Percentiles rank a stretch among this genome's conserved stretches.
These are phyloP conservation scores for Mus spicilegus DNA, from an alignment of 2,113 vertebrate genomes.

Conservation along the genomic window DNA sequence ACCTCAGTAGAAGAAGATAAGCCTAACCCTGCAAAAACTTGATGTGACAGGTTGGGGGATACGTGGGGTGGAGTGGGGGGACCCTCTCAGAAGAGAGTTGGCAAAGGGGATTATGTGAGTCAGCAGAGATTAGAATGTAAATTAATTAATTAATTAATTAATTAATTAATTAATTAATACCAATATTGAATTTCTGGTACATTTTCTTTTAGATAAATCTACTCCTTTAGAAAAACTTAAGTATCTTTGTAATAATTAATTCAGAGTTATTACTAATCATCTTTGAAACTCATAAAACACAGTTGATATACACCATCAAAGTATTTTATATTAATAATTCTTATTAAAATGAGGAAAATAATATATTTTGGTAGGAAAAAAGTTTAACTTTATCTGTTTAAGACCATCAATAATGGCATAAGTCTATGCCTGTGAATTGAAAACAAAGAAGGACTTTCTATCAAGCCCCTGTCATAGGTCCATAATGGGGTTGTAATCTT, in stretches of 20 bases:
- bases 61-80: no score
- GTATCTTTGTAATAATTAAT: neutral
- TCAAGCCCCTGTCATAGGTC: neutral
- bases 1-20: no score
- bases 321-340: neutral
- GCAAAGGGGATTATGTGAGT: no score
- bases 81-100: neutral
- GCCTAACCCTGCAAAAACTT: no score
- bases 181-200: neutral
- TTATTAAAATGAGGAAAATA: neutral
- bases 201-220: neutral
- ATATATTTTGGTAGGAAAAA: neutral
- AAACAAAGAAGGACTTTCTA: neutral
- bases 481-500: neutral
- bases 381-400: neutral
- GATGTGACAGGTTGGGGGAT: no score
- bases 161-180: neutral
- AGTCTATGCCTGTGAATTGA: neutral
- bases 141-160: no score
- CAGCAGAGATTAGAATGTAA: neutral
- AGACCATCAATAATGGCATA: neutral
- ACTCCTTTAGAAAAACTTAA: neutral
- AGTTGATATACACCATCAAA: neutral
- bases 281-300: neutral
- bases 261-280: neutral